phyloP scores from a whole-genome alignment of 2,113 vertebrate genomes.

The Bufo gargarizans region DNA sequence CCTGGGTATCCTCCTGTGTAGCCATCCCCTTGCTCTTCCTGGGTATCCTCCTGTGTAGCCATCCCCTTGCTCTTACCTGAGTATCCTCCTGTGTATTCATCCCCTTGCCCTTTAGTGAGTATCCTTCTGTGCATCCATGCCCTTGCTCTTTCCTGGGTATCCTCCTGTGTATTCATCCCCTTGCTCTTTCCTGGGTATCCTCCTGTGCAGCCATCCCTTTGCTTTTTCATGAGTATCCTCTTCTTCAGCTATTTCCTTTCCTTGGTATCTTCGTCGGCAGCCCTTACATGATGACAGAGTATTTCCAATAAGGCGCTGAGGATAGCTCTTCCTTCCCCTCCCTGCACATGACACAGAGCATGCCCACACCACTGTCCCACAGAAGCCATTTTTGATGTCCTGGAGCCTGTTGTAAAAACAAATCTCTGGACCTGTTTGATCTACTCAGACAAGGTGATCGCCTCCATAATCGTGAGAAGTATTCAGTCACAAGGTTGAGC shows the following conservation, averaged over 20 bases:
- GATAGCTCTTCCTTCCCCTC: too few relatives aligned
- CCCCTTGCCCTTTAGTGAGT: not conserved
- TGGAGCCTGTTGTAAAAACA: too few relatives aligned
- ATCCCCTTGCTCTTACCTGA: not conserved
- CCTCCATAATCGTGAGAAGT: too few relatives aligned
- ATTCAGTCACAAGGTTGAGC: too few relatives aligned
- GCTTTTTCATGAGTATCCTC: not conserved
- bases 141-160: not conserved
- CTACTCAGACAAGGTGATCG: too few relatives aligned
- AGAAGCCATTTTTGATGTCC: too few relatives aligned
- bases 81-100: not conserved
- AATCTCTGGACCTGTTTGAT: too few relatives aligned
- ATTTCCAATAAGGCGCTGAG: too few relatives aligned
- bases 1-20: too few relatives aligned
- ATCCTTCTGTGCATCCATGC: not conserved
- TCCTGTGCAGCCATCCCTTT: not conserved
- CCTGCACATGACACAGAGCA: too few relatives aligned
- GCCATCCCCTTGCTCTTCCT: not conserved
- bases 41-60: not conserved
- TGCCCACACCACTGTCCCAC: too few relatives aligned
- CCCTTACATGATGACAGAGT: too few relatives aligned
- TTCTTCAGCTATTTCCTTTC: not conserved
- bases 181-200: not conserved
- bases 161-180: not conserved
- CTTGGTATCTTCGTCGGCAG: not conserved